These are phyloP conservation scores for Pantala flavescens DNA, from an alignment of 1,140 invertebrate species.

Conservation along the genomic window DNA sequence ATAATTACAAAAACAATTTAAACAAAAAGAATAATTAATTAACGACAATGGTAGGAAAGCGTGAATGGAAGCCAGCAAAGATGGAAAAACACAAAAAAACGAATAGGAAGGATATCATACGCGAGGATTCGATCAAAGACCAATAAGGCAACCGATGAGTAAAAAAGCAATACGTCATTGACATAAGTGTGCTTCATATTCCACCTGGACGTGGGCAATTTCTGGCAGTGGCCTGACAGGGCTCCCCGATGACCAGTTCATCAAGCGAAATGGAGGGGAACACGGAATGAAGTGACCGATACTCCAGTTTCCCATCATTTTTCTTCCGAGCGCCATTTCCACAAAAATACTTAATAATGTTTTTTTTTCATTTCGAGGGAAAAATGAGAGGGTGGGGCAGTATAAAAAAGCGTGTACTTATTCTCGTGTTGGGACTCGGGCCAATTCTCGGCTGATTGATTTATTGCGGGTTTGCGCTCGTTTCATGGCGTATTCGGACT, in stretches of 20 bases:
- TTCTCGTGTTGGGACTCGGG: background rate
- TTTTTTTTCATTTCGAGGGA: background rate
- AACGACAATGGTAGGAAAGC: too few species aligned
- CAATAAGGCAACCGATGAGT: background rate
- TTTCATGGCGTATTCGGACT: background rate
- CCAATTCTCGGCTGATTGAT: background rate
- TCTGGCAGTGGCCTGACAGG: slow-evolving; percentile 1
- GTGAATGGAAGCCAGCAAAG: too few species aligned
- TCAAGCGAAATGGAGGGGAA: slow-evolving; percentile 7
- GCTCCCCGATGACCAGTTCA: background rate
- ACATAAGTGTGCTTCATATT: background rate
- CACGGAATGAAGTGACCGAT: background rate
- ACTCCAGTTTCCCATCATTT: slow-evolving; percentile 14
- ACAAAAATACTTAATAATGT: slow-evolving; percentile 5
- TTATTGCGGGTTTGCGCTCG: background rate
- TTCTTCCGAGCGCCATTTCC: background rate
- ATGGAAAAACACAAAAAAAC: too few species aligned
- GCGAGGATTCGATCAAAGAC: too few species aligned
- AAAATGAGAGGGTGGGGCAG: background rate
- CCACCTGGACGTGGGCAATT: slow-evolving; percentile 6
- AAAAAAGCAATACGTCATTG: background rate
- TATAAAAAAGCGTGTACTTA: slow-evolving; percentile 4
- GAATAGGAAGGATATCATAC: too few species aligned
- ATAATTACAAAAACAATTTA: too few species aligned
- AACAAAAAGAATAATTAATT: too few species aligned